Evolutionary conservation across 2,797 vertebrate species (phyloP).

Genomic region (Loriculus beryllinus): DNA sequence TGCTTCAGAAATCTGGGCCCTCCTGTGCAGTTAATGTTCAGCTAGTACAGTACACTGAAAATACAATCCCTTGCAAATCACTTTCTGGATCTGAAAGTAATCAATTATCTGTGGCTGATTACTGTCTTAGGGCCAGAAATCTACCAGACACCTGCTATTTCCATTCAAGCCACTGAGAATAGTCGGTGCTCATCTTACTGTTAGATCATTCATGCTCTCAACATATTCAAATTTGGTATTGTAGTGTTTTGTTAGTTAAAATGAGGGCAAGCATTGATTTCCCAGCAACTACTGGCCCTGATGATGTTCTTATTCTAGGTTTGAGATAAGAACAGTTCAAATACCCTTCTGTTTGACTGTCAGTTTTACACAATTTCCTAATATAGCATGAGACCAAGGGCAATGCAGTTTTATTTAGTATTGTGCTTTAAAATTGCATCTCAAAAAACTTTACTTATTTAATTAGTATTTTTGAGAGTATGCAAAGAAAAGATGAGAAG

Average conservation of each 20-base stretch:
- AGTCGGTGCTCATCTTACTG: neutral
- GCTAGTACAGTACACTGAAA: conserved; percentile 3
- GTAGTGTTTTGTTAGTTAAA: conserved; percentile 13
- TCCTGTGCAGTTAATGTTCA: conserved; percentile 18
- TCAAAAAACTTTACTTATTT: conserved; percentile 22
- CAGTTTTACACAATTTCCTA: conserved; percentile 15
- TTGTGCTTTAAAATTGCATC: neutral
- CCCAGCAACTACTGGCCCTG: neutral
- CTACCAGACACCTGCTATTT: conserved; percentile 48
- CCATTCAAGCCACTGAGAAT: conserved; percentile 37
- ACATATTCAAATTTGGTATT: conserved; percentile 39
- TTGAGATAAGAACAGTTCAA: conserved; percentile 45
- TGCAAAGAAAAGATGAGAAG: neutral
- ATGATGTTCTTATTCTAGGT: conserved; percentile 18
- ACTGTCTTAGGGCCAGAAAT: conserved; percentile 23
- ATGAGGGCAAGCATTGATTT: conserved; percentile 47
- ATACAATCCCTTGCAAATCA: conserved; percentile 44
- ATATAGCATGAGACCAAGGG: neutral
- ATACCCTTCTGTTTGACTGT: conserved; percentile 26
- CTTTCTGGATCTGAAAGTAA: conserved; percentile 51
- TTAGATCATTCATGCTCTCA: conserved; percentile 15
- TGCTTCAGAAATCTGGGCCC: neutral
- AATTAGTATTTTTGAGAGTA: neutral
- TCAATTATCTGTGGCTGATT: conserved; percentile 61
- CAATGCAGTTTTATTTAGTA: neutral